phyloP scores from a whole-genome alignment of 2,797 vertebrate genomes.

The Gymnoscopelus braueri region DNA sequence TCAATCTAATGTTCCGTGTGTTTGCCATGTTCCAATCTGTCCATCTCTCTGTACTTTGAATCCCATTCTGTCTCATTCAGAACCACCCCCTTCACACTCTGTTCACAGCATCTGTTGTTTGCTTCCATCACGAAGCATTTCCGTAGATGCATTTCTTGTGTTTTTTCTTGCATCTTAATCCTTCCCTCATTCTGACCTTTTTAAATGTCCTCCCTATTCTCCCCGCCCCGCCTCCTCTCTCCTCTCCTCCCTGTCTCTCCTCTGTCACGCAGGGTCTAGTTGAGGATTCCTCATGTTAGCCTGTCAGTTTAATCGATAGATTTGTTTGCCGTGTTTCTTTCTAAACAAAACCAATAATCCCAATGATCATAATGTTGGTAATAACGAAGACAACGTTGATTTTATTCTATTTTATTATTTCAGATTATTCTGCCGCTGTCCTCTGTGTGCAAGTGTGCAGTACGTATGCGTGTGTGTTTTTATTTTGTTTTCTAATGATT shows the following conservation, averaged over 20 bases:
- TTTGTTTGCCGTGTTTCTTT: conserved; percentile 42
- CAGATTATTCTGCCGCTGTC: conserved; percentile 35
- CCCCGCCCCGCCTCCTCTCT: conserved; percentile 21
- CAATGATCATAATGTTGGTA: conserved; percentile 48
- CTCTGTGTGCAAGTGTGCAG: conserved; percentile 37
- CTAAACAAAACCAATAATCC: conserved; percentile 53
- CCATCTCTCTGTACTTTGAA: conserved; percentile 31
- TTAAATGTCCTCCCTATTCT: conserved; percentile 10
- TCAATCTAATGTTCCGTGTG: background rate
- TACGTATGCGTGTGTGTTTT: conserved; percentile 42
- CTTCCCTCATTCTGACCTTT: background rate
- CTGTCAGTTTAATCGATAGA: conserved; percentile 49
- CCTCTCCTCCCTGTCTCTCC: conserved; percentile 21
- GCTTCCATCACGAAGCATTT: conserved; percentile 50
- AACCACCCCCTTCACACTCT: conserved; percentile 6
- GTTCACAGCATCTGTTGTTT: conserved; percentile 25
- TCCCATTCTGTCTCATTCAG: conserved; percentile 47
- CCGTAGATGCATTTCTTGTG: conserved; percentile 29
- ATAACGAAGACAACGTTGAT: conserved; percentile 40
- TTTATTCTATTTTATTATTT: conserved; percentile 8
- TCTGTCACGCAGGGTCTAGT: conserved; percentile 41
- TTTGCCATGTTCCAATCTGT: conserved; percentile 31
- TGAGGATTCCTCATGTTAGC: conserved; percentile 38
- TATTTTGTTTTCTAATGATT: conserved; percentile 47
- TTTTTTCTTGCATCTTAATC: conserved; percentile 15